Conservation (phyloP, 92 coral and sea anemone genomes). For the Heteractis magnifica region DNA sequence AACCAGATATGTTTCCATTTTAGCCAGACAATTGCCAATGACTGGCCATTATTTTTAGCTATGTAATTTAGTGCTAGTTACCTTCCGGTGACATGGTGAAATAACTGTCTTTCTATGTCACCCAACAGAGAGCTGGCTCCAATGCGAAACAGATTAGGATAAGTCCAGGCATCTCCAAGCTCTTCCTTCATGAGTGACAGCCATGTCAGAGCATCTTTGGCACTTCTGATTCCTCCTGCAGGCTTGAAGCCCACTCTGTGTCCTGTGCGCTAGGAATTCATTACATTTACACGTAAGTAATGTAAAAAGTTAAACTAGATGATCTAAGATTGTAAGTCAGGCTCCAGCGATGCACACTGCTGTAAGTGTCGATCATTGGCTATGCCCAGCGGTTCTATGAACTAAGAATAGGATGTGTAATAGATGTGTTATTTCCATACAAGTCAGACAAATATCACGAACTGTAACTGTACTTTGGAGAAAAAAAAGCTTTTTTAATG, state of each 20-base stretch:
- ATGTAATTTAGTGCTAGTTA: neutral
- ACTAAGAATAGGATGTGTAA: too few relatives aligned
- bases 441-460: too few relatives aligned
- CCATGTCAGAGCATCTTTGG: constrained; percentile 95
- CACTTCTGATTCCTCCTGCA: constrained; percentile 98
- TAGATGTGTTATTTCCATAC: too few relatives aligned
- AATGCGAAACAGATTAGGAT: constrained; percentile 87
- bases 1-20: neutral
- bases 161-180: constrained; percentile 97
- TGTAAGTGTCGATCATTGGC: too few relatives aligned
- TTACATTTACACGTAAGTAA: too few relatives aligned
- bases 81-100: constrained; percentile 98
- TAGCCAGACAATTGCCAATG: neutral
- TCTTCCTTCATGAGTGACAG: constrained; percentile 96
- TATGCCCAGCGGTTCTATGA: too few relatives aligned
- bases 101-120: constrained; percentile 93
- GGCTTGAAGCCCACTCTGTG: constrained; percentile 98
- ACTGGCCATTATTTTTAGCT: neutral
- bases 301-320: too few relatives aligned
- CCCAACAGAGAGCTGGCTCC: constrained; percentile 97
- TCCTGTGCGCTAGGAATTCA: constrained; percentile 70
- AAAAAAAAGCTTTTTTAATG: too few relatives aligned
- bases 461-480: too few relatives aligned
- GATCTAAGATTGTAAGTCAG: too few relatives aligned
- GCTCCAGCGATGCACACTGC: too few relatives aligned